Base-by-base conservation (phyloP, 1,140 invertebrate species). In the Pissodes strobi region DNA sequence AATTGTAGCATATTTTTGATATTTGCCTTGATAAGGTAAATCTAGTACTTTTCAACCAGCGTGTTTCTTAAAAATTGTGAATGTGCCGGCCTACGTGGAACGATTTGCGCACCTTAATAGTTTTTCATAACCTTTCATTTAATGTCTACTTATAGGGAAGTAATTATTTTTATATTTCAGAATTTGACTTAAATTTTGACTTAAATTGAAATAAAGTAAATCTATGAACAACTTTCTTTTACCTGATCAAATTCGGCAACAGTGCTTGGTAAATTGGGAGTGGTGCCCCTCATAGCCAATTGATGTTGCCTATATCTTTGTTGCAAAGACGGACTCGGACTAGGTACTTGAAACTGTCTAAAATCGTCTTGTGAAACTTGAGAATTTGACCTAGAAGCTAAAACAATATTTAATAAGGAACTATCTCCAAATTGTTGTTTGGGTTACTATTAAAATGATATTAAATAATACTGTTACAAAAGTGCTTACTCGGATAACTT, bases 281-380 rank as follows among this genome's bases (percentile, higher is more conserved):
- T 75, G 3, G 76, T 74, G 13, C 76, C 77, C 17, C 75, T 59
- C 81, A 85, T 86, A 12, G 81, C 80, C 64, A 82, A 76, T 69
- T 87, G 86, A 66, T 88, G 86, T 67, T 85, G 84, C 34, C 83
- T 81, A 65, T 88, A 88, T 39, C 87, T 78, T 68, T 87, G 83
- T 78, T 88, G 83, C 23, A 85, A 71, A 6, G 79, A 76, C 19
- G 80, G 76, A 71, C 76, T 77, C 2, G 72, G 70, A 53, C 76
- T 76, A 4, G 70, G 69, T n/a, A 57, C 39, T 37, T 67, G 65
- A 21, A 66, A 59, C 15, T 51, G 58, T 17, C 57, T 49, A 43
- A 68, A 72, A 38, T 70, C 62, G 25, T 74, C 68, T 17, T 41
- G 27, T 57, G 65, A 67, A 37, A 57, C 19, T 58, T 57, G 55